Percentiles rank a stretch among this genome's conserved stretches.
Conservation (phyloP, 2,797 vertebrate species). For the Philypnodon macrostomus region DNA sequence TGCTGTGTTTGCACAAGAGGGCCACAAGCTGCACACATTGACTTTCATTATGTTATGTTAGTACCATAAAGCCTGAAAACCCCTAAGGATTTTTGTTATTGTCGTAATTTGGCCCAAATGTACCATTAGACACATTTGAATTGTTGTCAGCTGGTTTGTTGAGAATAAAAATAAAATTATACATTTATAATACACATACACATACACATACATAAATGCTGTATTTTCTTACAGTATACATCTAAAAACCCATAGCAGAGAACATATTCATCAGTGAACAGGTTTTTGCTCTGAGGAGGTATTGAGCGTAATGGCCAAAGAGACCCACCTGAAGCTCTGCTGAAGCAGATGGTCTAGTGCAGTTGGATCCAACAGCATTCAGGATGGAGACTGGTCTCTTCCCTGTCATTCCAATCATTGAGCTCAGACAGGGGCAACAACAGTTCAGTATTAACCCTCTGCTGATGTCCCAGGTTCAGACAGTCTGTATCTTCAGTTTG, state of each 20-base stretch:
- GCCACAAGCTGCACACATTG: constrained; percentile 16
- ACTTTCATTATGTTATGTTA: constrained; percentile 18
- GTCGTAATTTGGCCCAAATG: constrained; percentile 18
- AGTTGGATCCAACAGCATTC: background rate
- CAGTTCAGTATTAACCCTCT: background rate
- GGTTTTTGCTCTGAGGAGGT: constrained; percentile 8
- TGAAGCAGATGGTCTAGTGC: constrained; percentile 4
- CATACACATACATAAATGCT: no score
- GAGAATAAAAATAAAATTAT: constrained; percentile 7
- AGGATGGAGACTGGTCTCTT: background rate
- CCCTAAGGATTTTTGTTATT: constrained; percentile 17
- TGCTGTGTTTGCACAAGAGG: constrained; percentile 1
- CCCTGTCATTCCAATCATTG: no score
- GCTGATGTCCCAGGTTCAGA: background rate
- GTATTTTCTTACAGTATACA: background rate
- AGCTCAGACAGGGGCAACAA: background rate
- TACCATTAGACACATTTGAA: constrained; percentile 18
- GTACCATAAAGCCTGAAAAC: constrained; percentile 25
- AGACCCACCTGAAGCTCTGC: constrained; percentile 10
- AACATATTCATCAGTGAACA: constrained; percentile 11
- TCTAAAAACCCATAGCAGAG: background rate
- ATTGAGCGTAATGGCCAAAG: background rate
- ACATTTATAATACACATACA: no score
- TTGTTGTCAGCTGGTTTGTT: constrained; percentile 18
- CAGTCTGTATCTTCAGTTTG: background rate